Base-by-base conservation (phyloP, 2,113 vertebrate genomes). In the Candoia aspera region DNA sequence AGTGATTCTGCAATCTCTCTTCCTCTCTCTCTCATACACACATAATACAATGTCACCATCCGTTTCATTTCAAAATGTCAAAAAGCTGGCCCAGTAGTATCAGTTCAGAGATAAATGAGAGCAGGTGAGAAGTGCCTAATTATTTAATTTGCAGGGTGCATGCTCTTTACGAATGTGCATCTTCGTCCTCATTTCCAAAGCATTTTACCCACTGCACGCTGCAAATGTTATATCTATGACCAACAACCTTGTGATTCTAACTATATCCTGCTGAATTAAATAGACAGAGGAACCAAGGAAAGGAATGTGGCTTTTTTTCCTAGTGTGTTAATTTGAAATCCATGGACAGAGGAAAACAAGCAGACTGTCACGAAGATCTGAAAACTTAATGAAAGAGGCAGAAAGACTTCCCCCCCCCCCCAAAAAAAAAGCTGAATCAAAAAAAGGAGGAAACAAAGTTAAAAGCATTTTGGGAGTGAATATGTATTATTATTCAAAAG, bases 121-220 rank as follows among this genome's bases (percentile, higher is more conserved):
- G 46, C 62, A 89, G 57, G 33, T 83, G 46, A 68, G 73, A 93
- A 11, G 6, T 91, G 11, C 57, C 88, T 91, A 87, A 2, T 8
- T 88, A 64, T 83, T 96, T 95, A 60, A 57, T 93, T 93, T 87
- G 37, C 91, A 15, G 92, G 92, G 90, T 85, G 8, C 55, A 21
- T 8, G 23, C 17, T 87, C 1, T 49, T 49, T 49, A 49, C 4
- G 49, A 8, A 8, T 49, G 6, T 49, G 49, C 19, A 87, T 92
- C 37, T 94, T 92, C 1, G 10, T 1, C 3, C 88, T 73, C 26
- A 8, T 46, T 62, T 19, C 84, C 1, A 0, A 60, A 96, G 91
- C 10, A 64, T 90, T 91, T 95, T 19, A 79, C 21, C 86, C 89
- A 54, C 33, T 8, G 2, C 79, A 64, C 0, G 0, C 11, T 88